These are phyloP conservation scores for Meghimatium bilineatum DNA, from an alignment of 2,888 invertebrate genomes.

Conservation along the genomic window DNA sequence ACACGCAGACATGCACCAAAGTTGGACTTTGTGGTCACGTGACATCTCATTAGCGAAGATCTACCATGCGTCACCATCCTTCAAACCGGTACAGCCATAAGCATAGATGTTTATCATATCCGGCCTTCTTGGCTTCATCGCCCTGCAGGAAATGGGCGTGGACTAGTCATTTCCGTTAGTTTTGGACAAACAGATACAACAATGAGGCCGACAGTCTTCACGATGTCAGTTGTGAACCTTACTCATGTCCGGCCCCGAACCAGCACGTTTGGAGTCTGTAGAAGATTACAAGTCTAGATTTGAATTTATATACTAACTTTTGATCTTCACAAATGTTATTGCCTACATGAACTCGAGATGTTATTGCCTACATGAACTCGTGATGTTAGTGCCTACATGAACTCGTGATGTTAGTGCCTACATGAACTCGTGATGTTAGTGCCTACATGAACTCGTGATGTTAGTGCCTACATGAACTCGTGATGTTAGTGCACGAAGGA, in stretches of 20 bases:
- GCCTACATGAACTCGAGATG: too few species aligned
- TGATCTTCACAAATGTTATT: too few species aligned
- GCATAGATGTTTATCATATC: conserved; percentile 34
- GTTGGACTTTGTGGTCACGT: background rate
- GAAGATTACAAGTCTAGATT: too few species aligned
- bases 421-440: too few species aligned
- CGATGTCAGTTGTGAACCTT: background rate
- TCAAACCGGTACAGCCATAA: background rate
- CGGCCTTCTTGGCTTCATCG: background rate
- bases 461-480: too few species aligned
- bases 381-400: too few species aligned
- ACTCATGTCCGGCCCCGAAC: background rate
- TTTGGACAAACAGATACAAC: background rate
- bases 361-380: too few species aligned
- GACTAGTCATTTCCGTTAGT: conserved; percentile 22
- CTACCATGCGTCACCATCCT: conserved; percentile 15
- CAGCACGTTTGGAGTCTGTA: background rate
- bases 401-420: too few species aligned
- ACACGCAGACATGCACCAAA: background rate
- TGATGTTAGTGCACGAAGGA: too few species aligned
- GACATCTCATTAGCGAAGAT: conserved; percentile 3
- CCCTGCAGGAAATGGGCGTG: conserved; percentile 35
- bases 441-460: too few species aligned
- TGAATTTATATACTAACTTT: too few species aligned
- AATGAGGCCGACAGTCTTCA: conserved; percentile 14